Evolutionary conservation across 2,888 invertebrate species (phyloP), one percentile per base, ranked within the genome.

Genomic region (Timema podura): DNA sequence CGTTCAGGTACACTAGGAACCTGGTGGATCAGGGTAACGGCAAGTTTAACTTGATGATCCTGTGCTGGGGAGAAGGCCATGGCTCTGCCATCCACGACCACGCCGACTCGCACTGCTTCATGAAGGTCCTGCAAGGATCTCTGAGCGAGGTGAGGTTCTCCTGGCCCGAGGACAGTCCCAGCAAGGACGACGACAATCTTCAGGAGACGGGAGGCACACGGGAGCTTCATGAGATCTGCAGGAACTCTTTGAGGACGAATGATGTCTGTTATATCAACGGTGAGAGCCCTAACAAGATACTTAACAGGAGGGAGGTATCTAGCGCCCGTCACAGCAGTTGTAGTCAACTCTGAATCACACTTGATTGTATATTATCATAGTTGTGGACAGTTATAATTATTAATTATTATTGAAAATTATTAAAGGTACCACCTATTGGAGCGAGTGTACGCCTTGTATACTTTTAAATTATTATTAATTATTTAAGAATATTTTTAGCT

Each of bases 1-100:
- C 30, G 10, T 30, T 72, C 76, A 95, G 93, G 79, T 99, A 99
- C 80, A 99, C 98, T 0, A 84, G 99, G 48, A 99, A 99, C 82
- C 84, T 99, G 76, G 95, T 99, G 0, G 96, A 98, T 78, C 89
- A 88, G 72, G 99, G 98, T 6, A 98, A 99, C 80, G 98, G 96
- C 0, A 95, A 94, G 79, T 99, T 96, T 83, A 99, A 99, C 82
- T 84, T 99, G 75, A 96, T 99, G 91, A 87, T 96, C 47, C 83
- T 99, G n/a, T 98, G 98, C 82, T 99, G 99, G 98, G 95, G 96
- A 30, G 95, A 96, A 79, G 95, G 94, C 0, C 95, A 96, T 75
- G 93, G 93, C 0, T 95, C 97, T 0, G 91, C 93, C 10, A 96
- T 99, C 75, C 99, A 99, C 80, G 97, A 98, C 81, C 99, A 99